Evolutionary conservation across 1,140 invertebrate species (phyloP), one percentile per base, ranked within the genome.

Genomic region (Pachyrhynchus sulphureomaculatus): DNA sequence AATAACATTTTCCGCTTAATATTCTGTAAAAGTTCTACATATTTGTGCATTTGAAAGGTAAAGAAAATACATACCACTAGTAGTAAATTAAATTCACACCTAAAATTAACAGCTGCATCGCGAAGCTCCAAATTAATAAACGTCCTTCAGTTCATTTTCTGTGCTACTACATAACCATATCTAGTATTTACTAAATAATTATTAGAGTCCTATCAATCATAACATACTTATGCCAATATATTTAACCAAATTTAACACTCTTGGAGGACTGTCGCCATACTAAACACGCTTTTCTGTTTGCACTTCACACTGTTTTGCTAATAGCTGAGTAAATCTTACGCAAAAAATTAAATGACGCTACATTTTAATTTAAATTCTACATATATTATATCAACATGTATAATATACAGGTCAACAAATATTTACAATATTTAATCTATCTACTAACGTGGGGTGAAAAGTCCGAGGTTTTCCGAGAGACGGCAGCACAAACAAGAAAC

Each of bases 281-380:
- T 52, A 53, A 55, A 45, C 59, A 62, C 51, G 59, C 59, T 62
- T 55, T 26, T 47, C 15, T 62, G 51, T 54, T 53, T 45, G 23
- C 15, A 8, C 45, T 62, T 62, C 59, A 32, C 59, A 34, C 9
- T 4, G 17, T n/a, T 15, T 10, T 8, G 17, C 51, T 62, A 62
- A 62, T 33, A 12, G 24, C 15, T 51, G 20, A 34, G 37, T 29
- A 60, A 60, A 60, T 47, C 34, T 51, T 58, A 54, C 42, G 26
- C 41, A 47, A 54, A 41, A 21, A n/a, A 34, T 18, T 13, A 56
- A 23, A 41, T 45, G 26, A 47, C 39, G 41, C 24, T 32, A 37
- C 39, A 37, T 37, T 53, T 20, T 53, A 37, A 21, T 23, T 6
- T 17, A 18, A 12, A 9, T 34, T 12, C 1, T 34, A 13, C 33